Evolutionary conservation across 2,113 vertebrate genomes (phyloP), one percentile per base, ranked within the genome.

Genomic region (Cyprinodon brontotheroides): DNA sequence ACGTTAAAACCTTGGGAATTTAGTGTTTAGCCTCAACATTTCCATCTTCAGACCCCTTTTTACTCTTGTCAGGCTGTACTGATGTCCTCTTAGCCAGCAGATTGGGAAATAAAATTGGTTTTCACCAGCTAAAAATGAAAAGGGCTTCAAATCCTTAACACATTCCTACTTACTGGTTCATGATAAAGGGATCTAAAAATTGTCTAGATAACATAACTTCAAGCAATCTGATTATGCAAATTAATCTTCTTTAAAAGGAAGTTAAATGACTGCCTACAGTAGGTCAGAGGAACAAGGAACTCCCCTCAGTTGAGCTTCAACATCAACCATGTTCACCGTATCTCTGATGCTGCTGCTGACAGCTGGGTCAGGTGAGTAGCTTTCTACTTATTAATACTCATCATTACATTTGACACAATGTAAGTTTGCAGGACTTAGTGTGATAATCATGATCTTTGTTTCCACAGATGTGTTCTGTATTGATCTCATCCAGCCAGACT

Each of bases 261-360:
- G 50, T 57, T 15, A 9, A n/a, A 20, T 20, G 2, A 4, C 17
- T 53, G 50, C 9, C 15, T 53, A 20, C 29, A 29, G 29, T 29
- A 29, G 20, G 13, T 57, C 13, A n/a, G 1, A 57, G 17, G 50
- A 57, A 57, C 50, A 8, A 57, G 14, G 6, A 57, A 14, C 50
- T 57, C 14, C 50, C 62, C 17, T 15, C 39, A 20, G 4, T 37
- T 57, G 13, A 57, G 50, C 50, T 57, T 57, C 50, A 20, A 20
- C 50, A 57, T 57, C 50, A 57, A 10, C 17, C 50, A 57, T 57
- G 50, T 57, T 53, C 37, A 22, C 61, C 75, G 36, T 57, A 48
- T 29, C 61, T 83, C 36, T 86, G 78, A n/a, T 17, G 9, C 78
- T 79, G 83, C 83, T 89, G 85, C 72, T 81, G 68, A 38, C 74